Percentiles rank a stretch among this genome's conserved stretches.
Evolutionary conservation across 2,113 vertebrate genomes (phyloP).

Genomic region (Meles meles): DNA sequence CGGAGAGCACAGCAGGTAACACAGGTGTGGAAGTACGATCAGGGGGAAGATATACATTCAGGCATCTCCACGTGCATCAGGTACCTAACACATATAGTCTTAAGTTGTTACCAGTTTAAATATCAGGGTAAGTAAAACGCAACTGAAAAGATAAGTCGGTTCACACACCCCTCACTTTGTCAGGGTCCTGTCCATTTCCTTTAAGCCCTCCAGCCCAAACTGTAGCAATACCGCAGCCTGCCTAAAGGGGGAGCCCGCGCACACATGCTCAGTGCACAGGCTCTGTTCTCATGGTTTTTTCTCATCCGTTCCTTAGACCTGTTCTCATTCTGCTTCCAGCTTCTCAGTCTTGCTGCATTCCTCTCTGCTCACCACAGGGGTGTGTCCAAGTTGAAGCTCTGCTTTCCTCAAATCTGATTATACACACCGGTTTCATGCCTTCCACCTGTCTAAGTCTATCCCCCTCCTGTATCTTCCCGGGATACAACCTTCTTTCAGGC

Average conservation of each 20-base stretch:
- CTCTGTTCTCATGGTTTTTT: rapidly evolving
- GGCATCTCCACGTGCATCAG: not conserved
- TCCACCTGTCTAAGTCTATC: not conserved
- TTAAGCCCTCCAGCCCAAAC: too few relatives aligned
- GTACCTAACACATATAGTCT: not conserved
- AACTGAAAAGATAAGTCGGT: not conserved
- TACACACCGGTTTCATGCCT: not conserved
- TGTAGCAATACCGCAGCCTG: not conserved
- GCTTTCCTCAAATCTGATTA: not conserved
- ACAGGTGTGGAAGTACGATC: not conserved
- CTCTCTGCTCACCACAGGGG: not conserved
- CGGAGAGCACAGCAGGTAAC: not conserved
- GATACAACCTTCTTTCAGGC: not conserved
- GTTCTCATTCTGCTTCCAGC: not conserved
- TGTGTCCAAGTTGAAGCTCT: not conserved
- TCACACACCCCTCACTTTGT: not conserved
- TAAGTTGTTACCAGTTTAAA: not conserved
- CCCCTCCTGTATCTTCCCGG: not conserved
- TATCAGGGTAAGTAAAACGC: not conserved
- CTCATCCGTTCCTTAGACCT: not conserved
- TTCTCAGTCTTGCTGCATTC: not conserved
- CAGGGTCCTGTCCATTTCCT: not conserved
- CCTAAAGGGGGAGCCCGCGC: not conserved
- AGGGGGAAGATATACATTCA: not conserved
- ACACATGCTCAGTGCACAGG: not conserved